phyloP scores from a whole-genome alignment of 92 coral and sea anemone genomes.

The Epizoanthus fatuus region DNA sequence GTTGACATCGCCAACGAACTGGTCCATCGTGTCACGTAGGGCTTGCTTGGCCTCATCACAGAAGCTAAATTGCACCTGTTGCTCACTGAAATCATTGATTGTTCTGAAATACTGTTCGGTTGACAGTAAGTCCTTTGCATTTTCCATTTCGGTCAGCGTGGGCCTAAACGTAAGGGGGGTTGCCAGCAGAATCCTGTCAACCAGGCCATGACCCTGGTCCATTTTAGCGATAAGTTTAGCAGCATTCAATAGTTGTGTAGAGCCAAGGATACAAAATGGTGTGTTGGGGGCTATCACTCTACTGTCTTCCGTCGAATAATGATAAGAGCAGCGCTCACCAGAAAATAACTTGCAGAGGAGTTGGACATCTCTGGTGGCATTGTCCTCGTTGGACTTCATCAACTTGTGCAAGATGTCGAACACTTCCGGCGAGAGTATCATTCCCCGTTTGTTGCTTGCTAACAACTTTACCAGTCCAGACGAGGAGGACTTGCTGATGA shows the following conservation, averaged over 20 bases:
- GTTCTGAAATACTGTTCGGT: conserved; percentile 23
- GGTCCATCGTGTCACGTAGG: conserved; percentile 10
- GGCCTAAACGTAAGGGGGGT: conserved; percentile 62
- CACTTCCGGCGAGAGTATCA: conserved; percentile 61
- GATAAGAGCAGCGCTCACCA: conserved; percentile 61
- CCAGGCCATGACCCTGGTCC: conserved; percentile 72
- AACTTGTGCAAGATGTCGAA: conserved; percentile 59
- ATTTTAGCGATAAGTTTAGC: conserved; percentile 66
- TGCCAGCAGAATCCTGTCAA: conserved; percentile 65
- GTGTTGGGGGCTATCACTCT: conserved; percentile 53
- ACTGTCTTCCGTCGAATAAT: conserved; percentile 59
- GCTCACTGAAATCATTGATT: conserved; percentile 1
- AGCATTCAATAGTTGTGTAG: conserved; percentile 55
- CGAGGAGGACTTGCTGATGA: conserved; percentile 62
- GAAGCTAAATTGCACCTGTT: background rate
- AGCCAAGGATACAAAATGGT: conserved; percentile 68
- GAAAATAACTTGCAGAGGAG: conserved; percentile 71
- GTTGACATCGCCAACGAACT: background rate
- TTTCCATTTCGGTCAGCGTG: conserved; percentile 53
- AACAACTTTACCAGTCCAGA: conserved; percentile 58
- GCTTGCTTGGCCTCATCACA: conserved; percentile 2
- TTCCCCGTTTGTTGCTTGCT: conserved; percentile 38
- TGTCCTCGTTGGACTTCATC: conserved; percentile 67
- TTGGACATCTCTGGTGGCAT: conserved; percentile 68
- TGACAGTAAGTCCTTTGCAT: background rate